A percentile compares a stretch with the other conserved stretches of the same genome.
Conservation (phyloP, 1,140 invertebrate species). For the Drosophila nasuta region DNA sequence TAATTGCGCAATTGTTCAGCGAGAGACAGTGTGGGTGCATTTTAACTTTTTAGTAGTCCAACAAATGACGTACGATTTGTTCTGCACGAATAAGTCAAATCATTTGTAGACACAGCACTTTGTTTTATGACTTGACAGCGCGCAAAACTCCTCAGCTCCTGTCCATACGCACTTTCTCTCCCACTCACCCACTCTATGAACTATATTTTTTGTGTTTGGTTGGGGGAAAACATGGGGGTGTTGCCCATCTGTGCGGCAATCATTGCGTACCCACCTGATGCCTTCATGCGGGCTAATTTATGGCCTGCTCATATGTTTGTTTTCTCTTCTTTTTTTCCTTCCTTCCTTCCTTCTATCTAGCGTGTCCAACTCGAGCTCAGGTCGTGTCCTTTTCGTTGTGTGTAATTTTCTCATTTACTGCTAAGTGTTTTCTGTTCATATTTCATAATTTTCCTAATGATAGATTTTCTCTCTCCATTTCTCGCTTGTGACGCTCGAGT, state of each 20-base stretch:
- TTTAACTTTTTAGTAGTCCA: conserved; percentile 74
- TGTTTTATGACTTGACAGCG: conserved; percentile 75
- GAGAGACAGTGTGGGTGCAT: conserved; percentile 28
- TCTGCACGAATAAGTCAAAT: conserved; percentile 82
- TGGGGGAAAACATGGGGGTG: not conserved
- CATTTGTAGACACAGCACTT: conserved; percentile 80
- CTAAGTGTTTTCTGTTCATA: conserved; percentile 72
- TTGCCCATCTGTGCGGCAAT: conserved; percentile 38
- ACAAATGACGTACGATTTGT: conserved; percentile 82
- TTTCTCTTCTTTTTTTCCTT: conserved; percentile 43
- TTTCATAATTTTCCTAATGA: conserved; percentile 78
- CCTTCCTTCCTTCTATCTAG: not conserved
- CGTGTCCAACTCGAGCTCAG: conserved; percentile 31
- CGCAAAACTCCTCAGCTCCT: conserved; percentile 29
- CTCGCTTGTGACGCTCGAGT: conserved; percentile 58
- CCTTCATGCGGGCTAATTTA: conserved; percentile 78
- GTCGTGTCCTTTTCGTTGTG: conserved; percentile 50
- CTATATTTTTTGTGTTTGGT: conserved; percentile 5
- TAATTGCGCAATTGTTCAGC: conserved; percentile 75
- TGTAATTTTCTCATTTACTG: conserved; percentile 74
- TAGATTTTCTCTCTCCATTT: conserved; percentile 63
- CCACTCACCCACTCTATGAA: conserved; percentile 1
- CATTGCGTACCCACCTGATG: conserved; percentile 77
- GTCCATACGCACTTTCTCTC: conserved; percentile 45
- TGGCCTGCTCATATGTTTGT: conserved; percentile 69